Conservation (phyloP, 2,888 invertebrate genomes). For the Rhamphomyia laevipes region DNA sequence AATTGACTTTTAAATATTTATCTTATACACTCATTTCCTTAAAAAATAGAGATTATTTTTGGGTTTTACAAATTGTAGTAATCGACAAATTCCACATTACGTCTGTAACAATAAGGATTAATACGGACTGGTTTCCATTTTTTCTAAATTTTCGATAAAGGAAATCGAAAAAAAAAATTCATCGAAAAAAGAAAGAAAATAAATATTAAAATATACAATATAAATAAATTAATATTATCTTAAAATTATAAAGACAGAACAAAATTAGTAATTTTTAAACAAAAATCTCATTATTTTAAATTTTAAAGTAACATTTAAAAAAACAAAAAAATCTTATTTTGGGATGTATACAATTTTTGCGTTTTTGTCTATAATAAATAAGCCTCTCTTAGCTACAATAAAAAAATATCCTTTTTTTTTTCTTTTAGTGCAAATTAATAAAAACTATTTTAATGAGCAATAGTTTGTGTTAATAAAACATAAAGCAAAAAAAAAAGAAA, state of each 20-base stretch:
- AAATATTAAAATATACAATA: constrained; percentile 17
- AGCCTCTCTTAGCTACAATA: not conserved
- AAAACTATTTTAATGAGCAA: not conserved
- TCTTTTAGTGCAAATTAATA: constrained; percentile 7
- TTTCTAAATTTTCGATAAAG: constrained; percentile 27
- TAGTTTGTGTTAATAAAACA: not conserved
- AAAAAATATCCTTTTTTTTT: too few species aligned
- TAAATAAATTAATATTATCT: constrained; percentile 1
- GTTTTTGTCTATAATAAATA: not conserved
- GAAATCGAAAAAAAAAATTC: constrained; percentile 21
- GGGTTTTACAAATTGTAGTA: constrained; percentile 29
- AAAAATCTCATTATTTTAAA: too few species aligned
- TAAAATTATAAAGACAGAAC: too few species aligned
- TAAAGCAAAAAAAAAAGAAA: not conserved
- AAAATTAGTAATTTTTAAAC: too few species aligned
- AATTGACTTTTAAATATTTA: too few species aligned
- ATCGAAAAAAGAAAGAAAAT: constrained; percentile 20
- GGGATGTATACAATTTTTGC: not conserved
- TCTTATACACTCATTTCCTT: too few species aligned
- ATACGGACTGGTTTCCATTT: constrained; percentile 38
- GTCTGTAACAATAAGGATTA: constrained; percentile 36
- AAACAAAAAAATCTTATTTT: too few species aligned
- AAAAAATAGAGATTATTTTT: too few species aligned
- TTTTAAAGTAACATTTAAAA: too few species aligned
- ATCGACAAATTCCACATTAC: constrained; percentile 35